Evolutionary conservation across 2,113 vertebrate genomes (phyloP).

Genomic region (Silurus glanis): DNA sequence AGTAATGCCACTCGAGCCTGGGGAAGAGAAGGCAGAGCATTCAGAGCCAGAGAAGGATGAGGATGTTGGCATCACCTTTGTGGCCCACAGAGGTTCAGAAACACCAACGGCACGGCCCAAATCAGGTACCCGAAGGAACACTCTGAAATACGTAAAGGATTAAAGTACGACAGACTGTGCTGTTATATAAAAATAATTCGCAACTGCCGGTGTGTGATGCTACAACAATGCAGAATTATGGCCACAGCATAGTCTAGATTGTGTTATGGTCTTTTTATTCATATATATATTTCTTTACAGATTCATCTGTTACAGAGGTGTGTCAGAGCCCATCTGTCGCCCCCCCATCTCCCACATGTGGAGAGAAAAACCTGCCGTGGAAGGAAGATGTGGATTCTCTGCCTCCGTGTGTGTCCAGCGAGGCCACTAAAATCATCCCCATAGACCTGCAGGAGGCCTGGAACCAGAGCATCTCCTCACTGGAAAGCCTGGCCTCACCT

Average conservation of each 20-base stretch:
- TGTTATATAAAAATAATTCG: neutral
- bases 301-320: slow-evolving; percentile 73
- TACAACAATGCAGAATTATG: neutral
- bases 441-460: slow-evolving; percentile 91
- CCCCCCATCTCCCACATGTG: slow-evolving; percentile 76
- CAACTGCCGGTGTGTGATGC: neutral
- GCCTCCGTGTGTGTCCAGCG: slow-evolving; percentile 86
- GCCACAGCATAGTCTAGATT: neutral
- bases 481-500: slow-evolving; percentile 90
- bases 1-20: slow-evolving; percentile 76
- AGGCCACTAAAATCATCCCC: slow-evolving; percentile 94
- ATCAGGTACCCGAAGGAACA: slow-evolving; percentile 74
- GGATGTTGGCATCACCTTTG: slow-evolving; percentile 88
- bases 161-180: neutral
- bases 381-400: slow-evolving; percentile 82
- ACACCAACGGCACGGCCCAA: slow-evolving; percentile 78
- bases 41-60: slow-evolving; percentile 85
- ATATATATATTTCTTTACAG: slow-evolving; percentile 32
- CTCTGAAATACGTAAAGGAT: neutral
- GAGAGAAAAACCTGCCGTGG: slow-evolving; percentile 87
- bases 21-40: slow-evolving; percentile 78
- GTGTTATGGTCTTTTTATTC: neutral
- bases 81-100: slow-evolving; percentile 82
- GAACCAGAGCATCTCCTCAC: slow-evolving; percentile 95
- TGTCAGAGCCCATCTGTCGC: slow-evolving; percentile 78